Evolutionary conservation across 2,888 invertebrate species (phyloP), one percentile per base, ranked within the genome.

Genomic region (Brenthis daphne): DNA sequence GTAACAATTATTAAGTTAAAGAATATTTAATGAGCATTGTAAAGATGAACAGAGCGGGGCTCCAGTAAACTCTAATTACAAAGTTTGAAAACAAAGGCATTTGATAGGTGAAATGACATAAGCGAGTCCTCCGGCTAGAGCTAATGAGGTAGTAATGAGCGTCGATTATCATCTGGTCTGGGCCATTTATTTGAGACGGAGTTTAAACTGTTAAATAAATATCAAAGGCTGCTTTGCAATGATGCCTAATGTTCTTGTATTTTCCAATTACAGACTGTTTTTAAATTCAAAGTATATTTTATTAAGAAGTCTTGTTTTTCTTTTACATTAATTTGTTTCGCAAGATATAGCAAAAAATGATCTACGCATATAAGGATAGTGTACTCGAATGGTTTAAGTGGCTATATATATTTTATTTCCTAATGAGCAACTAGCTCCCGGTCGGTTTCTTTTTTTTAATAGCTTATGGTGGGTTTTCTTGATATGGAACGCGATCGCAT

Each of bases 21-120:
- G 73, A 71, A 76, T 75, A 72, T 72, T 73, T 80, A 79, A 77
- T 77, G 76, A 75, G 78, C 74, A 71, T 78, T 79, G 80, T 81
- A 75, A 73, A 77, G 72, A 75, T 75, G 53, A 75, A 71, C 72
- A 75, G 80, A 80, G 82, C 78, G 79, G 77, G 77, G 80, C 77
- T 74, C 74, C 72, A 73, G 74, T 74, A 72, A 82, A 80, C 81
- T 85, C 82, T 86, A 87, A 89, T 90, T 88, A n/a, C n/a, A n/a
- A n/a, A 88, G 85, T 87, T 87, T 77, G 79, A 85, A 85, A 89
- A 88, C 85, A 86, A 86, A 85, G 79, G 83, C 82, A 81, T 77
- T 76, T 74, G 75, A 75, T 75, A 74, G 76, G 79, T 76, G 70
- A 74, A 72, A 70, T 83, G 85, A 84, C 84, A 84, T 80, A 78